A percentile compares a stretch with the other conserved stretches of the same genome.
phyloP scores from a whole-genome alignment of 2,888 invertebrate species.

The Trachelus iudaicus region DNA sequence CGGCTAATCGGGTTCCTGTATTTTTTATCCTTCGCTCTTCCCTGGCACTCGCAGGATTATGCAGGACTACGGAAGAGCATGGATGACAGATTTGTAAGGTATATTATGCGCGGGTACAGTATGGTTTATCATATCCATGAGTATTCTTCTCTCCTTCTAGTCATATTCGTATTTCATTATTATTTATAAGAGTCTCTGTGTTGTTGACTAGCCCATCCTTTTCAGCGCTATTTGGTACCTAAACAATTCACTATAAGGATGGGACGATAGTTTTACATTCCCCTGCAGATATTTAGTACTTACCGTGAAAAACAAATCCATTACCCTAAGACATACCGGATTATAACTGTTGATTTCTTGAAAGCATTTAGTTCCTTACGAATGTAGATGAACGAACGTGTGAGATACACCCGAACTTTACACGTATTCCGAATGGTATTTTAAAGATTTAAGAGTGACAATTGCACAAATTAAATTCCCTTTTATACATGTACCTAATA shows the following conservation, averaged over 20 bases:
- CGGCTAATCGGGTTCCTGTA: background rate
- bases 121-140: constrained; percentile 29
- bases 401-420: background rate
- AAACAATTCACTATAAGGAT: constrained; percentile 9
- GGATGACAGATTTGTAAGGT: background rate
- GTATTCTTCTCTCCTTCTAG: constrained; percentile 48
- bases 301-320: background rate
- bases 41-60: background rate
- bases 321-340: background rate
- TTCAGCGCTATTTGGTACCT: constrained; percentile 26
- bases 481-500: constrained; percentile 32
- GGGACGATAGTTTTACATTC: constrained; percentile 4
- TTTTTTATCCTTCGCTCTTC: background rate
- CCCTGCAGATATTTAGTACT: background rate
- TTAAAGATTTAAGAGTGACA: background rate
- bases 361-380: constrained; percentile 2
- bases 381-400: background rate
- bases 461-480: constrained; percentile 3
- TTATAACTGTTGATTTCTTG: background rate
- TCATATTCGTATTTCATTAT: constrained; percentile 48
- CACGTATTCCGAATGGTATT: background rate
- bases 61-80: background rate
- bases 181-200: constrained; percentile 44
- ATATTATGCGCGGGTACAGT: constrained; percentile 21
- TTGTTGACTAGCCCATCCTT: constrained; percentile 21